A percentile compares a stretch with the other conserved stretches of the same genome.
phyloP scores from a whole-genome alignment of 2,113 vertebrate species.

The Prolemur simus region DNA sequence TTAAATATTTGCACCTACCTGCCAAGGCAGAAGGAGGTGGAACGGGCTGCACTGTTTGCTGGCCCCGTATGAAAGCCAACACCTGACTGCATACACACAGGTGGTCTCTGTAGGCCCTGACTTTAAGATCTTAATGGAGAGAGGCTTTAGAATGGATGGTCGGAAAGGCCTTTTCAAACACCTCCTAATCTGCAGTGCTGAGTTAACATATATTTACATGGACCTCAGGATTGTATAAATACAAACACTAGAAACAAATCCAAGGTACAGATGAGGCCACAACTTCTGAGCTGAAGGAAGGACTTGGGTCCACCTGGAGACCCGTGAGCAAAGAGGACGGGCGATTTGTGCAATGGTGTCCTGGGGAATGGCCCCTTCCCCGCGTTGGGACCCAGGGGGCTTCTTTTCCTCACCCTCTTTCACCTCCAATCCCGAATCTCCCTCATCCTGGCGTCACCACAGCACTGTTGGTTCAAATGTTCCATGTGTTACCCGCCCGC shows the following conservation, averaged over 20 bases:
- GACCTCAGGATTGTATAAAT: not conserved
- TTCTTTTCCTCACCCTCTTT: no score
- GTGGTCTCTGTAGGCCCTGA: not conserved
- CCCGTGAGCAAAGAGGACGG: not conserved
- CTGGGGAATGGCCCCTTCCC: no score
- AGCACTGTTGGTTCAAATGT: not conserved
- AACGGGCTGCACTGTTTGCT: fast-evolving
- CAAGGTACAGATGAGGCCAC: not conserved
- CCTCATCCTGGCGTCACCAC: fast-evolving
- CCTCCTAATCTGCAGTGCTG: not conserved
- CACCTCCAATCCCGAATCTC: not conserved
- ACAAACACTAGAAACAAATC: not conserved
- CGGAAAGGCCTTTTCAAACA: not conserved
- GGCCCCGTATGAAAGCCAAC: no score
- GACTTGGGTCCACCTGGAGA: not conserved
- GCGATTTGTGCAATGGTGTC: fast-evolving
- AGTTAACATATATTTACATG: not conserved
- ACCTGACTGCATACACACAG: not conserved
- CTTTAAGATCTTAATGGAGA: not conserved
- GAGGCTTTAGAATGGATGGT: not conserved
- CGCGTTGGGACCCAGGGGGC: no score
- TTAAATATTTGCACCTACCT: not conserved
- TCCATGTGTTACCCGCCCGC: not conserved
- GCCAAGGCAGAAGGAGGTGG: fast-evolving
- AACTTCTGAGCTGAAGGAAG: not conserved